phyloP scores from a whole-genome alignment of 2,797 vertebrate species.

The Acanthornis magna region DNA sequence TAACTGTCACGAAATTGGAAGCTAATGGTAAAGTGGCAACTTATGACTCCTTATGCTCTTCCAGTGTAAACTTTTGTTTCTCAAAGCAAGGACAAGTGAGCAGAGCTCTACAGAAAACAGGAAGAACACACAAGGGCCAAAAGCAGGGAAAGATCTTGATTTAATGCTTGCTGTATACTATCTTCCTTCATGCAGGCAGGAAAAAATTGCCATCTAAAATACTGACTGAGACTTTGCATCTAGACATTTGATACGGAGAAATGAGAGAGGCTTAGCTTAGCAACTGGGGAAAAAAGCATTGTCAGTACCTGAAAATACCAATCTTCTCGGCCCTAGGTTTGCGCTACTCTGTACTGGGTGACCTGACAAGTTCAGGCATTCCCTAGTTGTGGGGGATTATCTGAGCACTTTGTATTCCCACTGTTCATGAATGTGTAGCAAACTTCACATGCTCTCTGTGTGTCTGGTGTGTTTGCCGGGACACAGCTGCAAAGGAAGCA shows the following conservation, averaged over 20 bases:
- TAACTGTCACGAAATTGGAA: not conserved
- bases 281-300: not conserved
- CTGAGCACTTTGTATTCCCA: not conserved
- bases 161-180: not conserved
- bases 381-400: not conserved
- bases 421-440: not conserved
- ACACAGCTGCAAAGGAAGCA: not conserved
- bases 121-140: not conserved
- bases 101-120: not conserved
- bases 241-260: not conserved
- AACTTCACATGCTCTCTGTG: not conserved
- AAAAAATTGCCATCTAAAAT: not conserved
- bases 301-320: not conserved
- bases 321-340: not conserved
- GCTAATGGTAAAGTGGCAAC: not conserved
- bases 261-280: not conserved
- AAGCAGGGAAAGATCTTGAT: constrained; percentile 1
- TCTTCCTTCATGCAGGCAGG: not conserved
- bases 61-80: not conserved
- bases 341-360: not conserved
- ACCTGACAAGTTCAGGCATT: not conserved
- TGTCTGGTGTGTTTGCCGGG: not conserved
- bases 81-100: not conserved
- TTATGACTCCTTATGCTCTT: not conserved
- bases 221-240: not conserved